Conservation (phyloP, 2,888 invertebrate genomes). For the Andrena marginata region DNA sequence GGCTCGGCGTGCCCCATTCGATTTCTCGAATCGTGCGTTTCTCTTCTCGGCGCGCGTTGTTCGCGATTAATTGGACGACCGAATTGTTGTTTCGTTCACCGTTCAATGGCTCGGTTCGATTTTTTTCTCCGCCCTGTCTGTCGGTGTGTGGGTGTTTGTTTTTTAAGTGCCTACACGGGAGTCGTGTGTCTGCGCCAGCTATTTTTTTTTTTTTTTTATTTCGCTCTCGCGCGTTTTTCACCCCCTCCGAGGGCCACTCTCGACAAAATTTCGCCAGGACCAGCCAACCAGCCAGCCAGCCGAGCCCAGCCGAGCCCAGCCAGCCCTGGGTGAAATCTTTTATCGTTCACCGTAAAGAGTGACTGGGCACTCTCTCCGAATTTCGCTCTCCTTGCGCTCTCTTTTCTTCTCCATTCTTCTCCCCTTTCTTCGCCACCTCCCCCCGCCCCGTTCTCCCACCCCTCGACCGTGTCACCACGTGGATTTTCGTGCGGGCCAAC, state of each 20-base stretch:
- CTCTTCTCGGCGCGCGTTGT: conserved; percentile 63
- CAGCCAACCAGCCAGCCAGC: conserved; percentile 36
- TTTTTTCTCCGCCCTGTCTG: conserved; percentile 58
- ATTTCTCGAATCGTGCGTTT: conserved; percentile 70
- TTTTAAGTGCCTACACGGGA: conserved; percentile 66
- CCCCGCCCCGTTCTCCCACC: conserved; percentile 29
- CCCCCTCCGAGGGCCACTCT: conserved; percentile 47
- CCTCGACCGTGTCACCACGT: conserved; percentile 58
- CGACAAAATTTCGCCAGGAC: conserved; percentile 63
- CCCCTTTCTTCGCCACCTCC: conserved; percentile 44
- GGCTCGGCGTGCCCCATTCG: conserved; percentile 67
- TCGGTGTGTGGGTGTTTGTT: conserved; percentile 58
- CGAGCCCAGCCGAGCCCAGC: conserved; percentile 6
- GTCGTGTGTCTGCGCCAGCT: conserved; percentile 43
- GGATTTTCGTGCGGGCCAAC: conserved; percentile 58
- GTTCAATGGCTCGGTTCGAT: conserved; percentile 70
- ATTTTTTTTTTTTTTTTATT: conserved; percentile 34
- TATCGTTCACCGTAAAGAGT: conserved; percentile 58
- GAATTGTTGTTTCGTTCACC: conserved; percentile 77
- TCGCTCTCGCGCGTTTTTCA: conserved; percentile 40
- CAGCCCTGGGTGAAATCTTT: conserved; percentile 57
- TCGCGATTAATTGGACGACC: conserved; percentile 73
- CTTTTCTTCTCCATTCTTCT: conserved; percentile 59
- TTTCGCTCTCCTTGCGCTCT: conserved; percentile 60
- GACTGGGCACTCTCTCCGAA: conserved; percentile 66